A percentile compares a stretch with the other conserved stretches of the same genome.
Evolutionary conservation across 2,797 vertebrate species (phyloP).

Genomic region (Lacerta agilis): DNA sequence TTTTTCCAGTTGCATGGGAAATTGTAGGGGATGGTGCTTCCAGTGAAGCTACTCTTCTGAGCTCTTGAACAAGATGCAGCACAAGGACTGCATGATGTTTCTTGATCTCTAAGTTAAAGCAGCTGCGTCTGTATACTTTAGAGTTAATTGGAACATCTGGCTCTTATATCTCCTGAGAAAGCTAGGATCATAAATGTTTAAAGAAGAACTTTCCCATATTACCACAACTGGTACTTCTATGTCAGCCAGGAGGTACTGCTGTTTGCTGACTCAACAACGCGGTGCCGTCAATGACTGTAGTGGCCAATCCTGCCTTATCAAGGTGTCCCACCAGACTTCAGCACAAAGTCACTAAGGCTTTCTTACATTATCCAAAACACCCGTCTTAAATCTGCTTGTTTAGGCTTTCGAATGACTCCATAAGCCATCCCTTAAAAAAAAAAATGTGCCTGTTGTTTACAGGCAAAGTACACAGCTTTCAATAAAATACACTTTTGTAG

Average conservation of each 20-base stretch:
- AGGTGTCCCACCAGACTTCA: background rate
- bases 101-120: conserved; percentile 29
- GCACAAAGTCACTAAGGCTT: background rate
- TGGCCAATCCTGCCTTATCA: background rate
- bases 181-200: conserved; percentile 27
- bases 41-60: background rate
- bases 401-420: background rate
- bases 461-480: background rate
- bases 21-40: background rate
- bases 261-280: background rate
- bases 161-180: conserved; percentile 26
- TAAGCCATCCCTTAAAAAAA: background rate
- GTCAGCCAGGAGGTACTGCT: background rate
- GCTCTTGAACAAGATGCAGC: background rate
- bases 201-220: conserved; percentile 19
- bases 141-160: conserved; percentile 42
- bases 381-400: background rate
- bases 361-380: too few species aligned
- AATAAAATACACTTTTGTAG: background rate
- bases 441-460: too few species aligned
- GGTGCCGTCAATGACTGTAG: background rate
- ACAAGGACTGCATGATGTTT: background rate
- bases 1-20: background rate
- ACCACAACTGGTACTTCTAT: conserved; percentile 2
- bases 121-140: conserved; percentile 28